Base-by-base conservation (phyloP, 2,888 invertebrate genomes). In the Drosophila fungiperda region DNA sequence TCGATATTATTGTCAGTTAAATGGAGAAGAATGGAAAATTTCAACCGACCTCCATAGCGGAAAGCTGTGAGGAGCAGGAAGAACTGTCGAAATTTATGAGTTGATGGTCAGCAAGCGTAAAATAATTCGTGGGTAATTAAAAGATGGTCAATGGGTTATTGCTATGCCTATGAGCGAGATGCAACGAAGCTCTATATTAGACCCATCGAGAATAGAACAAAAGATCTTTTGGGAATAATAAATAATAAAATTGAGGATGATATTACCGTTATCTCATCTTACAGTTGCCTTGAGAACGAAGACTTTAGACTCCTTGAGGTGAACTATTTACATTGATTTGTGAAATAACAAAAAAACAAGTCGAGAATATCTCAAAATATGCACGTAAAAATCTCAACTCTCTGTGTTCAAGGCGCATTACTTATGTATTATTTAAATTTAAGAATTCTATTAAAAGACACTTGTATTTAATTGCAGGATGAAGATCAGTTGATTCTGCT, bases 201-300 rank as follows among this genome's bases (percentile, higher is more conserved):
- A n/a, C 36, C 23, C 6, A 26, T 26, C 17, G 6, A 29, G 26
- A 55, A 12, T 26, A 26, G 17, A 55, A 26, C n/a, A 1, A 55
- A 38, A 12, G 36, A 26, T n/a, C 55, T 55, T 38, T 38, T 26
- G 12, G 26, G 12, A n/a, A n/a, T 38, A 38, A 38, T 38, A 26
- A 26, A 26, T 26, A n/a, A 55, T 26, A 55, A 38, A n/a, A n/a
- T 55, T 26, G n/a, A 38, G 3, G 29, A 55, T 38, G 55, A 38
- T 26, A 38, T 23, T n/a, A 55, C 38, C 17, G 38, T 55, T 38
- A 8, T 55, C 2, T n/a, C 38, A 26, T 36, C 54, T 23, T 12
- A 29, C 36, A 36, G 7, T 26, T 55, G 36, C 11, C 12, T 55
- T 12, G n/a, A 38, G 6, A n/a, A 38, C 2, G 26, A 55, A 26